phyloP scores from a whole-genome alignment of 2,113 vertebrate genomes.

The Dolichallabes microphthalmus region DNA sequence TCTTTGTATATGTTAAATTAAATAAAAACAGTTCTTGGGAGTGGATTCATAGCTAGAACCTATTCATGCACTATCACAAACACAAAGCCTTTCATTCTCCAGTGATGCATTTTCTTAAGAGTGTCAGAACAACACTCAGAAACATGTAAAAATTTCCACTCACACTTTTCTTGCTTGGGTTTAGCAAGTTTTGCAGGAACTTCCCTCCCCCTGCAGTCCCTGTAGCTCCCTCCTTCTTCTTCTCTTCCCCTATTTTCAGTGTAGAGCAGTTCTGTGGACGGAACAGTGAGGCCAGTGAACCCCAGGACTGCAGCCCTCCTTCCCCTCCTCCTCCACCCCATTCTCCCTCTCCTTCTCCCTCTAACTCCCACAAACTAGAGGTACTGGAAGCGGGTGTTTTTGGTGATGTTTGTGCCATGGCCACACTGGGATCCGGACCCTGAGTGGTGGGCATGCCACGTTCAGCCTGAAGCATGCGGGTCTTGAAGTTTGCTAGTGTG shows the following conservation, averaged over 20 bases:
- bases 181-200: slow-evolving; percentile 75
- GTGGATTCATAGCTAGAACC: neutral
- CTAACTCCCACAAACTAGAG: slow-evolving; percentile 70
- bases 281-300: slow-evolving; percentile 74
- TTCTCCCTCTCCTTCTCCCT: slow-evolving; percentile 65
- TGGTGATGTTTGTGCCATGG: slow-evolving; percentile 48
- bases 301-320: slow-evolving; percentile 74
- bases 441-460: slow-evolving; percentile 22
- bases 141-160: slow-evolving; percentile 50
- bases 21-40: neutral
- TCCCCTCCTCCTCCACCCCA: slow-evolving; percentile 65
- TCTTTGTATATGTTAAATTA: neutral
- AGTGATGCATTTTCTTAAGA: neutral
- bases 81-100: neutral
- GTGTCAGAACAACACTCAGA: neutral
- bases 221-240: slow-evolving; percentile 60
- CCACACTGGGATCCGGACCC: slow-evolving; percentile 35
- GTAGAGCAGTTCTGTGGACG: slow-evolving; percentile 76
- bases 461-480: slow-evolving; percentile 70
- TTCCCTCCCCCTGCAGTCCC: slow-evolving; percentile 66
- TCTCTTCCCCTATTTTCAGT: slow-evolving; percentile 73
- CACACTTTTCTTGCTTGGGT: slow-evolving; percentile 75
- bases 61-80: neutral
- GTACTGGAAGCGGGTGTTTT: slow-evolving; percentile 55
- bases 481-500: slow-evolving; percentile 74